Evolutionary conservation across 2,113 vertebrate species (phyloP), one percentile per base, ranked within the genome.

Genomic region (Cebidichthys violaceus): DNA sequence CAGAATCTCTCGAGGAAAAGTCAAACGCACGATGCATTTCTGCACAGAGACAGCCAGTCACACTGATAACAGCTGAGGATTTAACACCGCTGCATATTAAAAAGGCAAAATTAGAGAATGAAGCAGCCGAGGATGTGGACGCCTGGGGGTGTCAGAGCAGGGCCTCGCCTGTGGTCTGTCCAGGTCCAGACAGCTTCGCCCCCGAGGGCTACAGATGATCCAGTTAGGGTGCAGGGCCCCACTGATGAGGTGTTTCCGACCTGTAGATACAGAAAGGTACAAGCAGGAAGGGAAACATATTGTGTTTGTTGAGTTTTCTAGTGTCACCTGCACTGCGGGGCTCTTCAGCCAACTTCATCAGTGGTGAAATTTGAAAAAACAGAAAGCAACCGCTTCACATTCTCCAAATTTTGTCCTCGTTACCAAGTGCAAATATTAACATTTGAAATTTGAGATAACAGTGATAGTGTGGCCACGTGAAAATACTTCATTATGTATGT

Each of bases 1-100:
- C 78, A 82, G 79, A 88, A 90, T 86, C 86, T 88, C 80, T 69
- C 43, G 70, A 87, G 88, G 88, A 89, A 83, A 91, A 92, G 83
- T 88, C 81, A 92, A 90, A 87, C 83, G 81, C 83, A 86, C 86
- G 86, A 78, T 61, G 81, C 64, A 70, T 88, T 85, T 86, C 70
- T 65, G 68, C 64, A 75, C 60, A 35, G 66, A 91, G 68, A 87
- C 81, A 77, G 79, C 73, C 77, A 81, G 70, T 72, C 66, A 29
- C 4, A 52, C 85, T 69, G 88, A 91, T 92, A 89, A 84, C 73
- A 69, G 82, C 84, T 54, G 77, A 79, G 89, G 79, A 35, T 82
- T 88, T 67, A 77, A 72, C 60, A 41, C 79, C 31, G 86, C 78
- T 86, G 88, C 79, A 83, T 81, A 83, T 90, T 89, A 4, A 81